Base-by-base conservation (phyloP, 2,113 vertebrate genomes). In the Spea multiplicata region DNA sequence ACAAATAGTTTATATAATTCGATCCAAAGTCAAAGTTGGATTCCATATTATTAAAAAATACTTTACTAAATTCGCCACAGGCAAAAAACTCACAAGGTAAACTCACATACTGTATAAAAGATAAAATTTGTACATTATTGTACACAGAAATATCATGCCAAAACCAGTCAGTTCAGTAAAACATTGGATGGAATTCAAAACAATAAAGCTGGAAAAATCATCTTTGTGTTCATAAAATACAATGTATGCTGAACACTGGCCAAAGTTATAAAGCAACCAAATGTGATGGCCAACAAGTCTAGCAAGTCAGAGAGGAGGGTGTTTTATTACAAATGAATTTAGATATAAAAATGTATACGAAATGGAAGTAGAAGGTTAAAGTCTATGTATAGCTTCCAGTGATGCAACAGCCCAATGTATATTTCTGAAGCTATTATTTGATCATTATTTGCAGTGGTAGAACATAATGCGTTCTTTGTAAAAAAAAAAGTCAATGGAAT, bases 131-230 rank as follows among this genome's bases (percentile, higher is more conserved):
- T 59, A 59, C 55, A 59, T 12, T 59, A 12, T 59, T 59, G 55
- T 59, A 59, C 55, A 13, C 14, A 59, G 55, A 59, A 59, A 12
- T 59, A 59, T 9, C 6, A 59, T 59, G 55, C 12, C 55, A 59
- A 59, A 59, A 59, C 2, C 55, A 13, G 55, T 59, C 10, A 59
- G 55, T 13, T 59, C 55, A 13, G 55, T 59, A 59, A 59, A 13
- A 13, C 55, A 59, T 59, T 59, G 55, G 55, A 59, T 59, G 55
- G 14, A 59, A 59, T 59, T 59, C 55, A 59, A 59, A 13, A 59
- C 55, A 59, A 59, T 59, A 59, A 59, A 59, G 55, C 55, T 59
- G 55, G 55, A 13, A 59, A 59, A 59, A 59, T 59, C 12, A 59
- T 59, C 55, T 59, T 59, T 59, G 55, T 13, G 55, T 59, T 59